Evolutionary conservation across 2,113 vertebrate genomes (phyloP), one percentile per base, ranked within the genome.

Genomic region (Campylorhamphus procurvoides): DNA sequence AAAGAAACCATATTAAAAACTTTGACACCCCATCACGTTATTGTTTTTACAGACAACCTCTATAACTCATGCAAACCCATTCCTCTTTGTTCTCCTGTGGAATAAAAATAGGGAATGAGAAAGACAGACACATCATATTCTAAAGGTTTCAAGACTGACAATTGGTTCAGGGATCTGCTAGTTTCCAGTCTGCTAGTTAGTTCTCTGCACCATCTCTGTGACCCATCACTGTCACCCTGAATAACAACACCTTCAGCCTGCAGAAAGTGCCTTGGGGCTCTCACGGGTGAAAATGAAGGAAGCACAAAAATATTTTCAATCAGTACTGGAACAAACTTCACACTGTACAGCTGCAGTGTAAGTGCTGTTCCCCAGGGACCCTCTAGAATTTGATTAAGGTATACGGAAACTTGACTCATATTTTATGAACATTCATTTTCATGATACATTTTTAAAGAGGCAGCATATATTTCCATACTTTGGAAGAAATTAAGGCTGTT

Each of bases 281-380:
- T 71, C 58, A 81, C 85, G 76, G 76, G 89, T 18, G 1, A 88
- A 94, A 95, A 94, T 59, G 58, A 89, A 96, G 68, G 92, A 94
- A 96, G 93, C 67, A 62, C 90, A 91, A 95, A 96, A 95, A 82
- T 92, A 95, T 95, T 96, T 97, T 75, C 87, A 92, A 74, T 94
- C 87, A 87, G 56, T 82, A 35, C 95, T 95, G 92, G 76, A 95
- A 97, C 89, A 96, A 92, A 90, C 86, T 75, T 87, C 90, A 89
- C 62, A 77, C 50, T 96, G 86, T 87, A 96, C 83, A 89, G 67
- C 94, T 96, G 87, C 81, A 86, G 77, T 52, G 55, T 92, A 96
- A 97, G 75, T 91, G 62, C 35, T 2, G 6, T 93, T 74, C 84
- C 87, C 90, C 69, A 40, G 92, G 97, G 91, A 84, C 79, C 31